Base-by-base conservation (phyloP, 2,888 invertebrate species). In the Mesopsocus fuscifrons region DNA sequence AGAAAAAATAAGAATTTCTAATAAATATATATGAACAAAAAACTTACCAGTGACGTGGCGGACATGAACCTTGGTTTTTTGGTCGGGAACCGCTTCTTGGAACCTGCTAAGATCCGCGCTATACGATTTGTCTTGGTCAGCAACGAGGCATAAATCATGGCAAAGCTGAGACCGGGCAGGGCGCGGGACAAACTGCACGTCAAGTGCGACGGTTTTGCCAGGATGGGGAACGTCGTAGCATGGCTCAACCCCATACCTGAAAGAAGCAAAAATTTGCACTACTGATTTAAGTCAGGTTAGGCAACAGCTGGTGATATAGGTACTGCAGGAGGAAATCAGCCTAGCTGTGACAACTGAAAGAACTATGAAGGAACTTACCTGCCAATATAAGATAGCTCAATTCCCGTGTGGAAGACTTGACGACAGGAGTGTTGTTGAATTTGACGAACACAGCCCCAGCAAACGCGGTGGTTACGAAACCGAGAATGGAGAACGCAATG, bases 71-170 rank as follows among this genome's bases (percentile, higher is more conserved):
- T 51, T 1, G 73, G 72, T 52, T 77, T 77, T 52, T 72, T 68
- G 1, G 74, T 77, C 35, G 77, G 71, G 49, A 80, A 78, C 45
- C 72, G 63, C 55, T 75, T 75, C 58, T 78, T 79, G 45, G 72
- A 74, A 2, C 76, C 77, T 8, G 78, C 76, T 47, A 81, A 61
- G 49, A 81, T 80, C 23, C 80, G 58, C 1, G 79, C 78, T 46
- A 83, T 83, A 46, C 81, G 62, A 54, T 82, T 81, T 1, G 81
- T 82, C 60, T 81, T 81, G 11, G 79, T 80, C 40, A 82, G 66
- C 42, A 82, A 60, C 5, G 78, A 72, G 1, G 76, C 74, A 58
- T 79, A 81, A 51, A 81, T 77, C 64, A 79, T 70, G 2, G 77
- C 69, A 55, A 80, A 78, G 47, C 74, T 72, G 47, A 77, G 61